phyloP scores from a whole-genome alignment of 2,113 vertebrate species.

The Talpa occidentalis region DNA sequence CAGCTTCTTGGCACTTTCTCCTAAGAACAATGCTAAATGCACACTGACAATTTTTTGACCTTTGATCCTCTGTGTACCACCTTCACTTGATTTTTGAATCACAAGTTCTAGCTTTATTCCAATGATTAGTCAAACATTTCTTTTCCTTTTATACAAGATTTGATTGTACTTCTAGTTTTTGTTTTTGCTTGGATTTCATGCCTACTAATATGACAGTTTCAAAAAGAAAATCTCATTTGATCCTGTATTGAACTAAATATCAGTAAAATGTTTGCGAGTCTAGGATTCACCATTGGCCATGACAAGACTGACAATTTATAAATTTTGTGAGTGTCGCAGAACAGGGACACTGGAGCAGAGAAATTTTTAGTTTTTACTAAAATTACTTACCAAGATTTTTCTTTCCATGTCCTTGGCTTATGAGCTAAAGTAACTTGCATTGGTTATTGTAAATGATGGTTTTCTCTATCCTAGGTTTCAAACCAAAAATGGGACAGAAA shows the following conservation, averaged over 20 bases:
- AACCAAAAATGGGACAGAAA: background rate
- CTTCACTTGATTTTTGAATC: background rate
- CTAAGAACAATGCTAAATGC: background rate
- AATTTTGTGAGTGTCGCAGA: background rate
- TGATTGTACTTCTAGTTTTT: background rate
- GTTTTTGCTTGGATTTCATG: background rate
- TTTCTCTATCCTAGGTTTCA: background rate
- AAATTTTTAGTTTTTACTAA: conserved; percentile 10
- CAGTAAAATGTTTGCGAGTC: background rate
- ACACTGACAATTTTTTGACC: background rate
- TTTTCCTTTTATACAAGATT: background rate
- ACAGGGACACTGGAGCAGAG: background rate
- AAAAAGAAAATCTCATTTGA: background rate
- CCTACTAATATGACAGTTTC: conserved; percentile 31
- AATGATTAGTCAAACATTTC: background rate
- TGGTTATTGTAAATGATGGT: background rate
- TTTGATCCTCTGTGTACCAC: background rate
- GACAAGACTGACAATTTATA: background rate
- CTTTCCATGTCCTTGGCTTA: background rate
- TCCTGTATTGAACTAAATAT: background rate
- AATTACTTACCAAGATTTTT: conserved; percentile 1
- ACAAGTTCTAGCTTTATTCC: background rate
- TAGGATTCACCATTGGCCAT: background rate
- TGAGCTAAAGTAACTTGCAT: background rate
- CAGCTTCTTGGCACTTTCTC: background rate